A percentile compares a stretch with the other conserved stretches of the same genome.
Evolutionary conservation across 2,113 vertebrate species (phyloP).

Genomic region (Triplophysa siluroides): DNA sequence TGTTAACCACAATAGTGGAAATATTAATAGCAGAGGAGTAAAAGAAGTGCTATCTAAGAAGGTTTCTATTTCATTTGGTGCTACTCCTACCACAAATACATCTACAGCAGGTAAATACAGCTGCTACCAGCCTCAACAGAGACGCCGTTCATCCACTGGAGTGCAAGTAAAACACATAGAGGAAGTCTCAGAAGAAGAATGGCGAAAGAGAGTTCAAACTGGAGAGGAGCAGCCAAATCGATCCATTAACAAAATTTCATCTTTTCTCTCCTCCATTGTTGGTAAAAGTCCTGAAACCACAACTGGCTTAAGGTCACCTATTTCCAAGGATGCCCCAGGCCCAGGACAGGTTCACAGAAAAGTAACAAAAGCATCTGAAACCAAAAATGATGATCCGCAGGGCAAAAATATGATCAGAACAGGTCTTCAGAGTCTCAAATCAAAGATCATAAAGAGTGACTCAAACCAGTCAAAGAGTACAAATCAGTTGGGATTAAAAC

Average conservation of each 20-base stretch:
- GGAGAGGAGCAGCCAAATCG: slow-evolving; percentile 75
- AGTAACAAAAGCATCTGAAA: slow-evolving; percentile 39
- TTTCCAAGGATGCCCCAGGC: slow-evolving; percentile 43
- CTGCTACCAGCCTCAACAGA: slow-evolving; percentile 71
- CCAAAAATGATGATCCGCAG: slow-evolving; percentile 51
- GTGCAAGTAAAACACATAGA: slow-evolving; percentile 74
- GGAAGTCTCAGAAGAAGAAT: slow-evolving; percentile 74
- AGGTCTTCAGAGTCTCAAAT: slow-evolving; percentile 71
- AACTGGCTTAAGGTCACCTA: slow-evolving; percentile 51
- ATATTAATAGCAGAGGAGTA: slow-evolving; percentile 66
- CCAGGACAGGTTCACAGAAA: slow-evolving; percentile 35
- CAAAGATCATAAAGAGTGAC: slow-evolving; percentile 70
- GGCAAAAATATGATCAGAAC: slow-evolving; percentile 65
- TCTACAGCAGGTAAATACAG: slow-evolving; percentile 67
- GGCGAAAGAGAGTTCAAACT: slow-evolving; percentile 69
- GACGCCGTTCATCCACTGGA: slow-evolving; percentile 61
- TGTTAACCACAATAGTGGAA: slow-evolving; percentile 50
- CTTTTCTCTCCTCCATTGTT: slow-evolving; percentile 83
- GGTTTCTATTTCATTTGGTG: slow-evolving; percentile 68
- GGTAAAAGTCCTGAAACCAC: slow-evolving; percentile 70
- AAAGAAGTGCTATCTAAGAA: slow-evolving; percentile 73
- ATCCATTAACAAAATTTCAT: slow-evolving; percentile 77
- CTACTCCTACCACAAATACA: slow-evolving; percentile 56
- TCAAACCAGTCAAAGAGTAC: slow-evolving; percentile 48
- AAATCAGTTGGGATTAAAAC: slow-evolving; percentile 49